phyloP scores from a whole-genome alignment of 2,797 vertebrate genomes.

The Anas georgica region DNA sequence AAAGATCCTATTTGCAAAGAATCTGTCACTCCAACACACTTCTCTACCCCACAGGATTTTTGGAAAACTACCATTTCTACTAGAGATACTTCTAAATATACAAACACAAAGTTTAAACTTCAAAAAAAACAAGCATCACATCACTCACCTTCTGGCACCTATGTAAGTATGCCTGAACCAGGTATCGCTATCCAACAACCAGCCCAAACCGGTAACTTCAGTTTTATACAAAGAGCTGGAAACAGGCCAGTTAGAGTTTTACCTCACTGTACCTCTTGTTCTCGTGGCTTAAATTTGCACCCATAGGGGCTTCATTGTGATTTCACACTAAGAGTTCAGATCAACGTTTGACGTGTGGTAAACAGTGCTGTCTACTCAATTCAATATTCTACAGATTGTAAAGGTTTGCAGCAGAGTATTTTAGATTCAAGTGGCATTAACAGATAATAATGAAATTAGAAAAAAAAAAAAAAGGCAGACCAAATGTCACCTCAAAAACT shows the following conservation, averaged over 20 bases:
- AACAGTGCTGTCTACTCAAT: not conserved
- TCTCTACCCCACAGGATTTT: not conserved
- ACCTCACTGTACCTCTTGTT: fast-evolving
- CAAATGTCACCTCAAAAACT: not conserved
- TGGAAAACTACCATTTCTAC: not conserved
- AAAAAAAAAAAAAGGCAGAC: not conserved
- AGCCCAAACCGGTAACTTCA: not conserved
- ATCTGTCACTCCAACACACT: not conserved
- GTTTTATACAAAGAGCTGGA: not conserved
- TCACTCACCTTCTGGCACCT: not conserved
- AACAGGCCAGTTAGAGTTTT: not conserved
- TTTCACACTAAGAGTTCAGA: not conserved
- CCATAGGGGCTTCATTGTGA: not conserved
- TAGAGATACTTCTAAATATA: not conserved
- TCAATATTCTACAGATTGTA: not conserved
- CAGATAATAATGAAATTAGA: not conserved
- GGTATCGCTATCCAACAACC: not conserved
- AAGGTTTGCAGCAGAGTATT: not conserved
- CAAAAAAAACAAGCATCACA: not conserved
- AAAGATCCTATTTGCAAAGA: not conserved
- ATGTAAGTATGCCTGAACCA: not conserved
- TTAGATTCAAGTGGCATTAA: not conserved
- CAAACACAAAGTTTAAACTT: not conserved
- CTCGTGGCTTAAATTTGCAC: not conserved
- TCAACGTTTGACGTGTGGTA: not conserved